phyloP scores from a whole-genome alignment of 2,888 invertebrate species.

The Tinea trinotella region DNA sequence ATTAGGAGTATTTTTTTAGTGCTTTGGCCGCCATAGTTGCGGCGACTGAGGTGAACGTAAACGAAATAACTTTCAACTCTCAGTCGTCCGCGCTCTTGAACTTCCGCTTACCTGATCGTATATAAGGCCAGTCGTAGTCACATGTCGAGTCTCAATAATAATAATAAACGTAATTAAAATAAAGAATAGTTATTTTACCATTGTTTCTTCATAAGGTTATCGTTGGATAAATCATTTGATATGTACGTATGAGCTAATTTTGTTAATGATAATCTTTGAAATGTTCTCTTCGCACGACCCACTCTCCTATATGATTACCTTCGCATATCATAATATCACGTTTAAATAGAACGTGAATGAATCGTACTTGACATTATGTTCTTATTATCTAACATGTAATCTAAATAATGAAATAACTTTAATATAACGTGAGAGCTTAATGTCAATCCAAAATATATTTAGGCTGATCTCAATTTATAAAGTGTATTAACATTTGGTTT shows the following conservation, averaged over 20 bases:
- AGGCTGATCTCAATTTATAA: not conserved
- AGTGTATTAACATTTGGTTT: constrained; percentile 25
- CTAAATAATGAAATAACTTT: not conserved
- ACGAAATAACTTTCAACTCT: too few species aligned
- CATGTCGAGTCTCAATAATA: too few species aligned
- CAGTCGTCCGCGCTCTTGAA: too few species aligned
- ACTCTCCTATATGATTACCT: constrained; percentile 3
- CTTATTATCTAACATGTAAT: constrained; percentile 14
- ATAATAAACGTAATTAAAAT: too few species aligned
- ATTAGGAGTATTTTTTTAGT: too few species aligned
- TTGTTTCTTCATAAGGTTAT: not conserved
- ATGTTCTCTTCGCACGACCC: not conserved
- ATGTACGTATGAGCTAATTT: not conserved
- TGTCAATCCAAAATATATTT: not conserved
- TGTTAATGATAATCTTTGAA: not conserved
- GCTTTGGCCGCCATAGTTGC: too few species aligned
- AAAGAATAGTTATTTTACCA: too few species aligned
- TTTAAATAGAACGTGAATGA: constrained; percentile 32
- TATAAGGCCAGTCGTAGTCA: too few species aligned
- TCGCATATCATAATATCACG: not conserved
- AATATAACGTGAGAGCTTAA: not conserved
- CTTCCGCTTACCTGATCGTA: too few species aligned
- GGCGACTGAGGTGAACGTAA: too few species aligned
- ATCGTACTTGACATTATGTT: constrained; percentile 48
- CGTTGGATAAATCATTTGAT: not conserved